Base-by-base conservation (phyloP, 1,140 invertebrate species). In the Epicauta chinensis region DNA sequence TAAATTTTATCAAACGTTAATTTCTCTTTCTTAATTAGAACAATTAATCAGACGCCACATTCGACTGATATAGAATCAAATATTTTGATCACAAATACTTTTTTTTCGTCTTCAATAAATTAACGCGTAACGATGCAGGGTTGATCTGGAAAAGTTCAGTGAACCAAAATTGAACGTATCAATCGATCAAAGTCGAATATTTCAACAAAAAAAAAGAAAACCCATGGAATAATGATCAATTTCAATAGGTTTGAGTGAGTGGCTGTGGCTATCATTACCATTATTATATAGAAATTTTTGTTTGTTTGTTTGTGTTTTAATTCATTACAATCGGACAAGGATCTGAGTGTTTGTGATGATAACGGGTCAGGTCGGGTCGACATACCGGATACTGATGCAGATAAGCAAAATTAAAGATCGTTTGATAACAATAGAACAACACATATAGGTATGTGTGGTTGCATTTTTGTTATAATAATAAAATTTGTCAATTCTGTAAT, bases 361-460 rank as follows among this genome's bases (percentile, higher is more conserved):
- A 36, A 51, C 39, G 35, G 38, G 49, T 42, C 49, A 41, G 49
- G 49, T 43, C 49, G 35, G 49, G 49, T 51, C 49, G 49, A 43
- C 49, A 42, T 42, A 36, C 49, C 49, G 49, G 39, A 42, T 42
- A 43, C 49, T 31, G 49, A 42, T 51, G 5, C 31, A 42, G 49
- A 51, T 51, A 51, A 51, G 49, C 39, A 51, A 51, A 51, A 51
- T 51, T 51, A 43, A 51, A 51, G 49, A 51, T 51, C 41, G 16
- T 32, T 10, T 31, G 49, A 51, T 51, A 51, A 43, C n/a, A 34
- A 11, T 34, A 16, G 38, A 43, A 50, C 37, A 50, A 38, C 38
- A 47, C 45, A 38, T 41, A 16, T 47, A 47, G n/a, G 15, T 47
- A 47, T 32, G 12, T 29, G 11, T 6, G 31, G n/a, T 16, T 40